Base-by-base conservation (phyloP, 2,797 vertebrate species). In the Acrossocheilus fasciatus region DNA sequence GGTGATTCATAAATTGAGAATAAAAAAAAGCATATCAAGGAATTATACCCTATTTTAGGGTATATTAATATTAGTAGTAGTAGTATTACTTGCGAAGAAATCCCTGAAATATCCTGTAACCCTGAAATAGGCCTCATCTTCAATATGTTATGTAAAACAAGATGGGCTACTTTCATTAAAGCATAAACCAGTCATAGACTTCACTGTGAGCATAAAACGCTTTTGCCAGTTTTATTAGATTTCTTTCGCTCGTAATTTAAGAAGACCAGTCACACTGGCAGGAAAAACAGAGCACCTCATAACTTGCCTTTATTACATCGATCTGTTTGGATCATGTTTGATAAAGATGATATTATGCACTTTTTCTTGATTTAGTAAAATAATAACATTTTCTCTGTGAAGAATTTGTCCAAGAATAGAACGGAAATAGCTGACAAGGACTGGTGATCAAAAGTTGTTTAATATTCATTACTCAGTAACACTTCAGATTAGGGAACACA, bases 231-330 rank as follows among this genome's bases (percentile, higher is more conserved):
- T 83, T 83, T 62, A 74, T 15, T 74, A 34, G 50, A 30, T 30
- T 82, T 72, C 66, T 57, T 54, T 57, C 36, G 1, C 36, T 72
- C 9, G 0, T 43, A 57, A 41, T 57, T 82, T 57, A 41, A 36
- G 45, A 81, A 47, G 45, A 54, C n/a, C 80, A 72, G 81, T 52
- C 23, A 18, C 15, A 17, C 41, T 82, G 50, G 23, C 50, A 72
- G 68, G 68, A 57, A 30, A 82, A 72, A 73, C 20, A 43, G 14
- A 72, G 36, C 68, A 45, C 17, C 52, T 73, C 36, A 45, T 59
- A 73, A 73, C 10, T 26, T 72, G 17, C 23, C 50, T 73, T 82
- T 83, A 83, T 83, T 73, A 59, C 39, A 34, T 41, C 8, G 6
- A 82, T 83, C 81, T 45, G 50, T 82, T 59, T 9, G 6, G 15